Base-by-base conservation (phyloP, 2,888 invertebrate genomes). In the Aricia artaxerxes region DNA sequence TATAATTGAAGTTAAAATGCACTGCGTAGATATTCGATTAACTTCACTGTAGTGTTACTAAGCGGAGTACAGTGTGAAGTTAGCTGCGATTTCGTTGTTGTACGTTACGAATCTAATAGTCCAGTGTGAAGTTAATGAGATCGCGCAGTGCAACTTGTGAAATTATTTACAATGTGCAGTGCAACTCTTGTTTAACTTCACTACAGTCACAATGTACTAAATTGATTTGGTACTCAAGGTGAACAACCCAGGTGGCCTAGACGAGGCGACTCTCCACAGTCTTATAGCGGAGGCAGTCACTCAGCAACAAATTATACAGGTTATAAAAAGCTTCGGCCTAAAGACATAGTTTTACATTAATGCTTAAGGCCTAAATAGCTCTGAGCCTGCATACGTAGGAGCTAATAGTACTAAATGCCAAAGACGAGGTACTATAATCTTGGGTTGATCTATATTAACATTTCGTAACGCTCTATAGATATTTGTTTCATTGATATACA, bases 231-330 rank as follows among this genome's bases (percentile, higher is more conserved):
- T 85, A 82, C 81, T 80, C 86, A 93, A 95, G 95, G 95, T 95
- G 85, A 95, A 95, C 93, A 95, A 95, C 87, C 92, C 95, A 11
- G 90, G 90, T 77, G 94, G 92, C 75, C 85, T 95, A 89, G 95
- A 95, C 89, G 95, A 95, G 87, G 92, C 92, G 84, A 94, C 94
- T 83, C 87, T 95, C 86, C 94, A 94, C 92, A 93, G 88, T 87
- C 92, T 95, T 87, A 95, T 95, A 85, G 88, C 94, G 77, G 95
- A 95, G 89, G 94, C 94, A 87, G 93, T 95, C 87, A 92, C 92
- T 77, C 94, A 94, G 91, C 94, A 95, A 87, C 94, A 95, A 89
- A 93, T 94, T 79, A 94, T 94, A 85, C 94, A 94, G 94, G 94
- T 94, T 92, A 91, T 81, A 84, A 35, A 13, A 64, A 57, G 35